These are phyloP conservation scores for Thymelicus lineola DNA, from an alignment of 2,888 invertebrate genomes.

Conservation along the genomic window DNA sequence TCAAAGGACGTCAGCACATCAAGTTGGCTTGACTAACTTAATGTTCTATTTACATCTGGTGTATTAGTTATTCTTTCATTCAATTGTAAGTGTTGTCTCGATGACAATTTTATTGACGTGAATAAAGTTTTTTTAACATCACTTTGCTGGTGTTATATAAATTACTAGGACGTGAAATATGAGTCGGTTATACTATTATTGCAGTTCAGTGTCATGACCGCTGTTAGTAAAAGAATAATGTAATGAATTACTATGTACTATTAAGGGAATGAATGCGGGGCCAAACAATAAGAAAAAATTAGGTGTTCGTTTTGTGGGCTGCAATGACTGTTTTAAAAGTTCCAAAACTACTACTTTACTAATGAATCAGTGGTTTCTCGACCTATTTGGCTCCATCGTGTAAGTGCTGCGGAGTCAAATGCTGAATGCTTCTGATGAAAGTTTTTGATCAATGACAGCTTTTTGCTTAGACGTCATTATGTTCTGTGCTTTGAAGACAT, in stretches of 20 bases:
- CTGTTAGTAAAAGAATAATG: not conserved
- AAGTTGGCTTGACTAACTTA: not conserved
- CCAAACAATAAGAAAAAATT: not conserved
- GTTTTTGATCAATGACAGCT: constrained; percentile 27
- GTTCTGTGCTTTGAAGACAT: not conserved
- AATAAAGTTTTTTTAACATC: not conserved
- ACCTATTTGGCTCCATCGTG: constrained; percentile 41
- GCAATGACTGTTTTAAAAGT: constrained; percentile 47
- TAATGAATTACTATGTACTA: not conserved
- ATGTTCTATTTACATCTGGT: not conserved
- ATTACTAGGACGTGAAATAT: not conserved
- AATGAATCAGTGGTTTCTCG: constrained; percentile 45
- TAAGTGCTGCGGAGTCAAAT: constrained; percentile 31
- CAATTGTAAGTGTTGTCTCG: not conserved
- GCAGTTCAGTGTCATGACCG: not conserved
- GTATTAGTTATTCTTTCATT: not conserved
- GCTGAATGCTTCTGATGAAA: constrained; percentile 28
- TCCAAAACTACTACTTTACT: constrained; percentile 43
- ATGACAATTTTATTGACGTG: not conserved
- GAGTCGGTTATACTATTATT: not conserved
- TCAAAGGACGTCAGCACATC: not conserved
- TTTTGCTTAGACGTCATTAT: constrained; percentile 20
- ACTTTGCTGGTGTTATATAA: not conserved
- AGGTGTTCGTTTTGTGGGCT: constrained; percentile 36
- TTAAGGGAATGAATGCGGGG: not conserved